These are phyloP conservation scores for Corythoichthys haematopterus DNA, from an alignment of 2,113 vertebrate species.

Conservation along the genomic window DNA sequence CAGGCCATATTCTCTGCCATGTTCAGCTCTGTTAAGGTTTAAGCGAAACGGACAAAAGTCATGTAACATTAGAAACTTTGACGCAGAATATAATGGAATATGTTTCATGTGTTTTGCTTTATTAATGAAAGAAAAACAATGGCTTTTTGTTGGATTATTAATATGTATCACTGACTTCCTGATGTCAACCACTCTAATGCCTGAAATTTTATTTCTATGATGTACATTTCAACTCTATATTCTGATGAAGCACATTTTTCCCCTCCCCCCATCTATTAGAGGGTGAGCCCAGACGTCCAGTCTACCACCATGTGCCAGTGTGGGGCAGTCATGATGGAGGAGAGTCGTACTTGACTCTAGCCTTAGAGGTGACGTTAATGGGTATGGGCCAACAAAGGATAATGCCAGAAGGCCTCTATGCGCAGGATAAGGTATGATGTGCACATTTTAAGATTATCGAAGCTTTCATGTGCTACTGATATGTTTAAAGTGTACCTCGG, in stretches of 20 bases:
- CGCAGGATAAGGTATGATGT: conserved; percentile 83
- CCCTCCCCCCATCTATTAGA: conserved; percentile 64
- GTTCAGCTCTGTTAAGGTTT: neutral
- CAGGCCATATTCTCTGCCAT: neutral
- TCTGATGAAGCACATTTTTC: neutral
- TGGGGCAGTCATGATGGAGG: conserved; percentile 74
- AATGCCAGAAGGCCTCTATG: conserved; percentile 95
- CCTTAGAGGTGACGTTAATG: conserved; percentile 94
- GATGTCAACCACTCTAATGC: neutral
- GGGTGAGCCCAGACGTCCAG: conserved; percentile 84
- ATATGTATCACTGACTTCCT: neutral
- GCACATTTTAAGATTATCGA: neutral
- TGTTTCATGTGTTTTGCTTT: neutral
- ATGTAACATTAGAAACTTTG: neutral
- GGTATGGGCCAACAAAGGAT: conserved; percentile 97
- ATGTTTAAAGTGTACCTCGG: no score
- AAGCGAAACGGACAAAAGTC: neutral
- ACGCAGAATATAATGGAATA: neutral
- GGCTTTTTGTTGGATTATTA: neutral
- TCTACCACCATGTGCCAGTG: conserved; percentile 89
- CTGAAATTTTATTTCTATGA: neutral
- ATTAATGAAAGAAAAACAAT: neutral
- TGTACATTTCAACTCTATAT: neutral
- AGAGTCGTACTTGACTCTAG: conserved; percentile 92
- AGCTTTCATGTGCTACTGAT: neutral